Conservation (phyloP, 2,888 invertebrate genomes). For the Lingula anatina region DNA sequence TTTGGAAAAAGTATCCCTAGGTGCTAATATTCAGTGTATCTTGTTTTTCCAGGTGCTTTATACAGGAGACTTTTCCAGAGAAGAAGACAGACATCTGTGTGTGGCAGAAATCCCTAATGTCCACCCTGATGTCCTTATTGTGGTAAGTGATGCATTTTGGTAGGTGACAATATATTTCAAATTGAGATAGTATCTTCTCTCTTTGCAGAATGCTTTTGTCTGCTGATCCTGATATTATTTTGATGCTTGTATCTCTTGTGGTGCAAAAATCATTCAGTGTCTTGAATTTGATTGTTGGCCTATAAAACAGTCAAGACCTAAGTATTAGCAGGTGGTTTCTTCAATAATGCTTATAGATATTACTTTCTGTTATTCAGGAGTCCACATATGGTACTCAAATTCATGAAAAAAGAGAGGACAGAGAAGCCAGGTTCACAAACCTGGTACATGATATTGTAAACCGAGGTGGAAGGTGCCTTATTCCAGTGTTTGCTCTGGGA, state of each 20-base stretch:
- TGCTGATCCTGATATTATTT: background rate
- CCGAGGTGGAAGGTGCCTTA: slow-evolving; percentile 95
- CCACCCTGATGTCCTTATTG: slow-evolving; percentile 94
- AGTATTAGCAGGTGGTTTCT: no score
- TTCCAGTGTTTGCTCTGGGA: slow-evolving; percentile 97
- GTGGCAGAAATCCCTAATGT: slow-evolving; percentile 97
- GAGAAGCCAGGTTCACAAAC: slow-evolving; percentile 86
- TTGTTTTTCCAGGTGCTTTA: slow-evolving; percentile 63
- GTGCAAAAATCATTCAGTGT: no score
- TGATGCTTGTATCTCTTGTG: background rate
- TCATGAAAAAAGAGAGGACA: slow-evolving; percentile 95
- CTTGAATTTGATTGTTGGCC: no score
- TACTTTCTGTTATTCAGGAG: no score
- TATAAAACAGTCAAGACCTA: no score
- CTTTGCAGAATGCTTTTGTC: background rate
- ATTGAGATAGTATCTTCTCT: background rate
- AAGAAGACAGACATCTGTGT: slow-evolving; percentile 98
- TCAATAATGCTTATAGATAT: no score
- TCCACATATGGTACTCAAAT: slow-evolving; percentile 99
- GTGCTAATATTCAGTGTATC: no score
- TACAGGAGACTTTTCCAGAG: slow-evolving; percentile 97
- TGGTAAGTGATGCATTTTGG: slow-evolving; percentile 65
- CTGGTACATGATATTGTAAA: slow-evolving; percentile 93
- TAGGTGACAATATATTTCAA: no score
- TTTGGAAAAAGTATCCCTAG: no score